These are phyloP conservation scores for Calypte anna DNA, from an alignment of 2,113 vertebrate species.

Conservation along the genomic window DNA sequence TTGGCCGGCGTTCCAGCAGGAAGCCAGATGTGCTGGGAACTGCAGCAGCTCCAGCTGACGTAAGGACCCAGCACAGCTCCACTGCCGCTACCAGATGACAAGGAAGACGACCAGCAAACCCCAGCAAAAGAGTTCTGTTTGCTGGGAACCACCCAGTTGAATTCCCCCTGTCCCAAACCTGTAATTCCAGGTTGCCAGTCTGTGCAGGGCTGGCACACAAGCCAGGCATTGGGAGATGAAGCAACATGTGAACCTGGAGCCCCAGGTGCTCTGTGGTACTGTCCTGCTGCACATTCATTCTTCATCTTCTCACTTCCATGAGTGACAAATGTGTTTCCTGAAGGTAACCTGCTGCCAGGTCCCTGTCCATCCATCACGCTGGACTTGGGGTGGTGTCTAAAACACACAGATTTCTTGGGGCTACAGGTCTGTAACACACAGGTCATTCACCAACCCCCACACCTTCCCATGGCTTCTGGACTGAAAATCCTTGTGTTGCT, in stretches of 20 bases:
- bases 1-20: not conserved
- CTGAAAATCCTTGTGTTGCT: too few species aligned
- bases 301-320: not conserved
- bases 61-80: not conserved
- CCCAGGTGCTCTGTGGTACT: not conserved
- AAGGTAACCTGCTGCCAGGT: not conserved
- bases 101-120: not conserved
- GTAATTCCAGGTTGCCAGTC: not conserved
- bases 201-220: not conserved
- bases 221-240: not conserved
- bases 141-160: not conserved
- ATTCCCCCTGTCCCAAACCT: not conserved
- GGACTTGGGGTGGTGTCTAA: not conserved
- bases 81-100: not conserved
- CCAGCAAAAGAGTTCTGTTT: accelerated
- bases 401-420: too few species aligned
- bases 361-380: accelerated
- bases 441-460: not conserved
- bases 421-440: not conserved
- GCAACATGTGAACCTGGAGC: not conserved
- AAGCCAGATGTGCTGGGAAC: not conserved
- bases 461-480: accelerated
- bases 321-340: not conserved
- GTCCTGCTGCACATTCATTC: not conserved
- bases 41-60: not conserved